A percentile compares a stretch with the other conserved stretches of the same genome.
phyloP scores from a whole-genome alignment of 2,797 vertebrate genomes.

The Eulemur coronatus region DNA sequence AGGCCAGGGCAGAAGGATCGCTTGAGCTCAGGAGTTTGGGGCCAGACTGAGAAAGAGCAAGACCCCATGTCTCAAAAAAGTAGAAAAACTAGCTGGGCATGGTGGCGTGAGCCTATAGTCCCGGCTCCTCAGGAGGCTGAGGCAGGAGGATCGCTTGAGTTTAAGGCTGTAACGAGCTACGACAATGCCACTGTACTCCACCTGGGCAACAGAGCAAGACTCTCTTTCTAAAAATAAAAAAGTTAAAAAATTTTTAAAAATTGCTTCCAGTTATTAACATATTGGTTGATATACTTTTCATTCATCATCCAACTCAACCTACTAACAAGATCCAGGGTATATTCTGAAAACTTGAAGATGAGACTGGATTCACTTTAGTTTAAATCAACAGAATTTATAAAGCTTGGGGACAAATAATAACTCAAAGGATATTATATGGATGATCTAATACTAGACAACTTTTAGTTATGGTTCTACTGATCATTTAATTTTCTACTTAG shows the following conservation, averaged over 20 bases:
- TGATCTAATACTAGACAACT: not conserved
- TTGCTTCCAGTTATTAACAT: not conserved
- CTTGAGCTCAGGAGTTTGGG: not conserved
- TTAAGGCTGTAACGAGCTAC: not conserved
- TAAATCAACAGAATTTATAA: not conserved
- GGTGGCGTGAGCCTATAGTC: not conserved
- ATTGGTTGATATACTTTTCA: not conserved
- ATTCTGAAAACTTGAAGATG: not conserved
- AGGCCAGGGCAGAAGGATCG: not conserved
- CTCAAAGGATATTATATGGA: not conserved
- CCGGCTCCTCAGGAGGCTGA: not conserved
- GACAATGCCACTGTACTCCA: not conserved
- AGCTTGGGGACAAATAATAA: not conserved
- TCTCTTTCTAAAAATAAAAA: not conserved
- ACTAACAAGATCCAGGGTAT: not conserved
- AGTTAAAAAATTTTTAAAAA: too few relatives aligned
- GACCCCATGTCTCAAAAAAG: not conserved
- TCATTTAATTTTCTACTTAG: not conserved
- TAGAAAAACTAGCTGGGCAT: not conserved
- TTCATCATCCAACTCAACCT: not conserved
- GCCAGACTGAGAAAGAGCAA: not conserved
- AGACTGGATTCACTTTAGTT: not conserved
- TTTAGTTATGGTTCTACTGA: not conserved
- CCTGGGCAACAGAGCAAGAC: not conserved
- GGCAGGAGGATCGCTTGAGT: not conserved